Conservation (phyloP, 2,113 vertebrate species). For the Tonatia bakeri region DNA sequence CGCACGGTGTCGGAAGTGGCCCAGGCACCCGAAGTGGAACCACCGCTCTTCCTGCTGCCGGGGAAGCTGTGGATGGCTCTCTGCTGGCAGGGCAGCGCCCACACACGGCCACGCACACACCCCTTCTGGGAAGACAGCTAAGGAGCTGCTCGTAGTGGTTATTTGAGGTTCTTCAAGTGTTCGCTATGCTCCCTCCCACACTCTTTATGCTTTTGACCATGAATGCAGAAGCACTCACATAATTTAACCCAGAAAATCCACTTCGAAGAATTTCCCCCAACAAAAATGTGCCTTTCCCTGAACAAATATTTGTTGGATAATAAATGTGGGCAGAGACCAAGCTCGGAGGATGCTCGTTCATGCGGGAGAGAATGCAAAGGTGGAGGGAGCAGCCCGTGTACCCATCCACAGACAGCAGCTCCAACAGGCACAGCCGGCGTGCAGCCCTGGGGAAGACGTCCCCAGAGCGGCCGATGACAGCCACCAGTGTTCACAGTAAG, state of each 20-base stretch:
- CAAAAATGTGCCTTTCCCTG: neutral
- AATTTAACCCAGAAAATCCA: neutral
- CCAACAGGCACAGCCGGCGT: neutral
- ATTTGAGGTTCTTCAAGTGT: neutral
- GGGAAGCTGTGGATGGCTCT: neutral
- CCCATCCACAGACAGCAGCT: neutral
- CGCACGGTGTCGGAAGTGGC: neutral
- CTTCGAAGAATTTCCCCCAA: neutral
- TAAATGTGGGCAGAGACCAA: neutral
- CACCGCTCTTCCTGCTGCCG: neutral
- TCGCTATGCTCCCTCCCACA: neutral
- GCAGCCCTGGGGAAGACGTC: neutral
- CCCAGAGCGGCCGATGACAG: neutral
- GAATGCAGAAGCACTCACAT: neutral
- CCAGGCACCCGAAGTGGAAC: neutral
- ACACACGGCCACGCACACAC: neutral
- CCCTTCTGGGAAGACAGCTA: neutral
- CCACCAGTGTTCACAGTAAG: neutral
- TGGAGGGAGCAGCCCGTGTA: neutral
- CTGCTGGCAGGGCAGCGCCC: neutral
- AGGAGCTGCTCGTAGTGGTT: neutral
- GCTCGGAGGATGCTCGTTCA: neutral
- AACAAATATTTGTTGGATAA: neutral
- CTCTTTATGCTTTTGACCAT: neutral
- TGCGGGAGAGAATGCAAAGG: neutral